Evolutionary conservation across 2,888 invertebrate species (phyloP).

Genomic region (Tetragnatha montana): DNA sequence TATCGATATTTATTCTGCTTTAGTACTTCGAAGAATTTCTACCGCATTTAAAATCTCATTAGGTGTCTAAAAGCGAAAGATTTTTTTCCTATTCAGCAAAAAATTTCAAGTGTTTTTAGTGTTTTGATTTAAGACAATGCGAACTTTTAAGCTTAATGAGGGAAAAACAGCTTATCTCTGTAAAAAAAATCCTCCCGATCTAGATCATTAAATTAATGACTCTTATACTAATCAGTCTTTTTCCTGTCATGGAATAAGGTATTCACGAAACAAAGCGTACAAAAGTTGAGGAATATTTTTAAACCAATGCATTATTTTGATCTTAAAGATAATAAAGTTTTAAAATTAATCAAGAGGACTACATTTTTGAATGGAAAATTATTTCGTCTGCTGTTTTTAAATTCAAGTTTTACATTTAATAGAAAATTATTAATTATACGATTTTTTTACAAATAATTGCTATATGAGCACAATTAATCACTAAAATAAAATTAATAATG

Average conservation of each 20-base stretch:
- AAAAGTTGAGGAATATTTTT: background rate
- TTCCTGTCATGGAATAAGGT: background rate
- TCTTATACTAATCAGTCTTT: background rate
- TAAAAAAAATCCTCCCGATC: background rate
- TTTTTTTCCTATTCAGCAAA: background rate
- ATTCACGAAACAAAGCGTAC: background rate
- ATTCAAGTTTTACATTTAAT: no score
- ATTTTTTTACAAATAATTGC: no score
- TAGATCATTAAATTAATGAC: slow-evolving; percentile 9
- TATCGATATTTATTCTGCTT: background rate
- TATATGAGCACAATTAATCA: no score
- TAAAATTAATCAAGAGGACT: background rate
- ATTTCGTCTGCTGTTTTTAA: background rate
- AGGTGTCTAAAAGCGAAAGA: background rate
- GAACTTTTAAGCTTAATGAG: slow-evolving; percentile 19
- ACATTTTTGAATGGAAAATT: background rate
- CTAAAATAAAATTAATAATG: no score
- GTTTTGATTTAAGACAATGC: background rate
- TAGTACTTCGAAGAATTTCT: background rate
- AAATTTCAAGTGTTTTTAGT: background rate
- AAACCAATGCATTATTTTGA: background rate
- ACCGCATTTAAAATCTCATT: slow-evolving; percentile 29
- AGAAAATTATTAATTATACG: no score
- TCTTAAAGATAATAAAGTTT: background rate
- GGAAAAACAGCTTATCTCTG: slow-evolving; percentile 5